Evolutionary conservation across 2,113 vertebrate genomes (phyloP).

Genomic region (Periophthalmus modestus): DNA sequence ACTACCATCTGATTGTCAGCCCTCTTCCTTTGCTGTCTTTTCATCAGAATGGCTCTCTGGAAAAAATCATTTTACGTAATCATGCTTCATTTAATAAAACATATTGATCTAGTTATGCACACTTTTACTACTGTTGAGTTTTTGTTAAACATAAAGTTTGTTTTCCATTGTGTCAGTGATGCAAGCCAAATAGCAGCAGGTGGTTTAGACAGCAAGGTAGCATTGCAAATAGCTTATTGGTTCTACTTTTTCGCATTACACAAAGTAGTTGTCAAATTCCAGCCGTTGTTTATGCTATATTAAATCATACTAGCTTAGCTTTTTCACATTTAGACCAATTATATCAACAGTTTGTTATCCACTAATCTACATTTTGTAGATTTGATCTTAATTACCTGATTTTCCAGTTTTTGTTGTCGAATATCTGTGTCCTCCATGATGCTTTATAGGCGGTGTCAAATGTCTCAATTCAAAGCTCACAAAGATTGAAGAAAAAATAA

Average conservation of each 20-base stretch:
- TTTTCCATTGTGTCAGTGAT: neutral
- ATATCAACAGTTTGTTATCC: neutral
- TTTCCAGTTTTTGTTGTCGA: slow-evolving; percentile 79
- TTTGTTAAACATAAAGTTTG: neutral
- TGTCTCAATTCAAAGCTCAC: neutral
- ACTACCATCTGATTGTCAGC: slow-evolving; percentile 76
- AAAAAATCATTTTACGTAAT: neutral
- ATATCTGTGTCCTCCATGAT: slow-evolving; percentile 75
- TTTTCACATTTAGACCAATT: neutral
- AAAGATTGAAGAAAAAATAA: slow-evolving; percentile 11
- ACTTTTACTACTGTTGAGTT: neutral
- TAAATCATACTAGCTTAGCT: neutral
- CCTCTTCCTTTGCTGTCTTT: slow-evolving; percentile 79
- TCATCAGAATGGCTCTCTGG: slow-evolving; percentile 74
- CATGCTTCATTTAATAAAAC: neutral
- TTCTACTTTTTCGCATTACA: neutral
- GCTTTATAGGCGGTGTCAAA: neutral
- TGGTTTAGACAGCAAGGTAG: slow-evolving; percentile 36
- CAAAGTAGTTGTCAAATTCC: neutral
- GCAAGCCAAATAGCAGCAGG: slow-evolving; percentile 29
- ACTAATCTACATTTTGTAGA: neutral
- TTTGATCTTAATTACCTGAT: slow-evolving; percentile 68
- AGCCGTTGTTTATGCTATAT: neutral
- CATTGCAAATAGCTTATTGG: neutral
- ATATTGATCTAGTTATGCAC: neutral